These are phyloP conservation scores for Lasioglossum leucozonium DNA, from an alignment of 2,888 invertebrate species.

Conservation along the genomic window DNA sequence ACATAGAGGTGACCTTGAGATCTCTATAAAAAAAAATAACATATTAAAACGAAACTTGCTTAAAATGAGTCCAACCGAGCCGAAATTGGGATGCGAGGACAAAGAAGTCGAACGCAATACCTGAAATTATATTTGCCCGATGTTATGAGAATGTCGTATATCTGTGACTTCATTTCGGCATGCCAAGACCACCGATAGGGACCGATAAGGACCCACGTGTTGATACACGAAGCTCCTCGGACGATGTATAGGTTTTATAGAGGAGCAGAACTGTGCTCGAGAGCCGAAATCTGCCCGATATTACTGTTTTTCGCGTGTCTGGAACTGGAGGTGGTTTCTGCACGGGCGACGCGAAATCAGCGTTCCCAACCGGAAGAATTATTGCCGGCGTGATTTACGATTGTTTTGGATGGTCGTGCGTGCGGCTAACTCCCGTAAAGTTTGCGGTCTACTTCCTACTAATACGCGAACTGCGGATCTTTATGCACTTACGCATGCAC, in stretches of 20 bases:
- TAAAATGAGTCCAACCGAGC: too few species aligned
- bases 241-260: conserved; percentile 57
- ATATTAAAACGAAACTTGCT: too few species aligned
- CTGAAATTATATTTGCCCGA: not conserved
- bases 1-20: too few species aligned
- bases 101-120: not conserved
- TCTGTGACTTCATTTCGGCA: conserved; percentile 37
- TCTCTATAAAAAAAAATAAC: too few species aligned
- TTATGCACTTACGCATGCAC: not conserved
- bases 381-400: not conserved
- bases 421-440: not conserved
- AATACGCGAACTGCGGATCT: not conserved
- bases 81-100: too few species aligned
- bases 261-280: not conserved
- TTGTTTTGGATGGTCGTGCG: not conserved
- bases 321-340: conserved; percentile 12
- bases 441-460: not conserved
- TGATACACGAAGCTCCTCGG: conserved; percentile 58
- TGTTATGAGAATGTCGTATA: not conserved
- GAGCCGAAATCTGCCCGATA: conserved; percentile 50
- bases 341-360: conserved; percentile 27
- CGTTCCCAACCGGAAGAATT: conserved; percentile 7
- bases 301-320: conserved; percentile 40
- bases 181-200: conserved; percentile 47
- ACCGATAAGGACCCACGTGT: conserved; percentile 64